Evolutionary conservation across 2,113 vertebrate genomes (phyloP), one percentile per base, ranked within the genome.

Genomic region (Nestor notabilis): DNA sequence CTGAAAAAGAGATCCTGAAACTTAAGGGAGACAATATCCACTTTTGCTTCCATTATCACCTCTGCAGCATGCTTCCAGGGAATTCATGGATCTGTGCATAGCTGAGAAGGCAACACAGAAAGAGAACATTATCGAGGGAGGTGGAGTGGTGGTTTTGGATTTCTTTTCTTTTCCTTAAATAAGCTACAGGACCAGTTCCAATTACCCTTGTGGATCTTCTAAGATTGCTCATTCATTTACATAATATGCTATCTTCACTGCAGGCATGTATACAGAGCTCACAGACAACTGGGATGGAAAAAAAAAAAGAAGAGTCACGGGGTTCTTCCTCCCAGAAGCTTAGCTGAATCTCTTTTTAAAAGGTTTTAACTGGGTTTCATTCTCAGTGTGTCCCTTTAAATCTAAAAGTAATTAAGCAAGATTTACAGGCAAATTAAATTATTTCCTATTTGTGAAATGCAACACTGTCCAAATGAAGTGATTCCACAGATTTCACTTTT

Each of bases 381-480:
- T 76, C 41, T 31, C 24, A 81, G 31, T 61, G 16, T 68, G 47
- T 23, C 24, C 39, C 61, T 82, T 84, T 44, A 52, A 3, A 6
- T 69, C 56, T 89, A 47, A 52, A 92, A 87, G 75, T 74, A 49
- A 87, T 95, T 95, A 93, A 89, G 60, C 13, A 61, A 91, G 91
- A 63, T 65, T 87, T 93, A 64, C 20, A 71, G 69, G 52, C 64
- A 90, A 93, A 83, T 81, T 75, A 70, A 81, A 82, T 84, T 49
- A 92, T 91, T 92, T 91, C 35, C 13, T 90, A 64, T 78, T 92
- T 91, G 29, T 81, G 78, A 93, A 56, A 87, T 50, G 65, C 64
- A 78, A 46, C 64, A 44, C 25, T 47, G 11, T 35, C 24, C 61
- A 56, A 78, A 79, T 1, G 1, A 92, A 64, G 44, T 31, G 55